Conservation (phyloP, 2,888 invertebrate species). For the Camptogramma bilineatum region DNA sequence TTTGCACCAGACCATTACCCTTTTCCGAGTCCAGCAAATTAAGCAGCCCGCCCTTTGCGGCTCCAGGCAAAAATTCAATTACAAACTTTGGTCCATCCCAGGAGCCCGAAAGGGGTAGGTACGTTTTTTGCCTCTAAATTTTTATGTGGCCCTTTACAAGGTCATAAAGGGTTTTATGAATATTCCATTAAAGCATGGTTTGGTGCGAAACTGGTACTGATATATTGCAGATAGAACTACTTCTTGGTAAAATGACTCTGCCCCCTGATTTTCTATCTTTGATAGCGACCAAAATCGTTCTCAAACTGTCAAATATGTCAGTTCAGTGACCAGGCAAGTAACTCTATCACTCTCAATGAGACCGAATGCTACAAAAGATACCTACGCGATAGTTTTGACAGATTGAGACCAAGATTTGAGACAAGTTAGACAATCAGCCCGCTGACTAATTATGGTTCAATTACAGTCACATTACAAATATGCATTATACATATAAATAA, state of each 20-base stretch:
- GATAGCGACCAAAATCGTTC: too few relatives aligned
- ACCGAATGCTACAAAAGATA: too few relatives aligned
- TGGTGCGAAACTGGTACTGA: background rate
- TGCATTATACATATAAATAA: too few relatives aligned
- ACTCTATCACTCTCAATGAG: too few relatives aligned
- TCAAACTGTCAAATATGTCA: too few relatives aligned
- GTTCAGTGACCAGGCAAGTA: too few relatives aligned
- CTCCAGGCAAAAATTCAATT: slow-evolving; percentile 85
- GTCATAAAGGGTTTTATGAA: slow-evolving; percentile 83
- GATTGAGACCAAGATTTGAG: too few relatives aligned
- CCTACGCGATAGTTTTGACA: too few relatives aligned
- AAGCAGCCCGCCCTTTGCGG: slow-evolving; percentile 83
- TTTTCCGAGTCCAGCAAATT: slow-evolving; percentile 80
- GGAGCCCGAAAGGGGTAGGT: slow-evolving; percentile 77
- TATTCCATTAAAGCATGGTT: slow-evolving; percentile 68
- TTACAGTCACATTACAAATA: too few relatives aligned
- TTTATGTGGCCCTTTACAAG: slow-evolving; percentile 83
- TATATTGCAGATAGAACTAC: background rate
- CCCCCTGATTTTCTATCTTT: background rate
- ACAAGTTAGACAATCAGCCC: too few relatives aligned
- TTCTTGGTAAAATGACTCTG: background rate
- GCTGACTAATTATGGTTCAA: too few relatives aligned
- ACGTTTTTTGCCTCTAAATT: slow-evolving; percentile 79
- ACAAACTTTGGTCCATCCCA: slow-evolving; percentile 83
- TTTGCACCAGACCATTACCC: slow-evolving; percentile 61